Conservation (phyloP, 1,140 invertebrate genomes). For the Calephelis virginiensis region DNA sequence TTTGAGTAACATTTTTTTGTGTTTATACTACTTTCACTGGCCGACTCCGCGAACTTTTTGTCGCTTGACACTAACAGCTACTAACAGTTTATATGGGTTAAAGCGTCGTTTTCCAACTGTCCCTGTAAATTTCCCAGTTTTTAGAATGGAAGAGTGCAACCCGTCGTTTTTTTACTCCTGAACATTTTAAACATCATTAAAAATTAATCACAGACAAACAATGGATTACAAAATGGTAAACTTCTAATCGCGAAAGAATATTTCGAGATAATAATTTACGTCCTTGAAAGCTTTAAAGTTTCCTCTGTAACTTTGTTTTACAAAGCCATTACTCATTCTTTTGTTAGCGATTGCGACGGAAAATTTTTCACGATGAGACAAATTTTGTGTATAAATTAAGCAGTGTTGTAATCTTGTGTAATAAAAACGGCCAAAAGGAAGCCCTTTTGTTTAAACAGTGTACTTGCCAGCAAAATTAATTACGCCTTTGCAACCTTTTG, state of each 20-base stretch:
- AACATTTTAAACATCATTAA: not conserved
- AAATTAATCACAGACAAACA: slow-evolving; percentile 7
- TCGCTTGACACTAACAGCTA: too few species aligned
- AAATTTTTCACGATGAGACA: slow-evolving; percentile 76
- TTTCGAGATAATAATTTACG: slow-evolving; percentile 67
- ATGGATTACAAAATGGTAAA: slow-evolving; percentile 25
- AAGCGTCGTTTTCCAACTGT: too few species aligned
- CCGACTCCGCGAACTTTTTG: too few species aligned
- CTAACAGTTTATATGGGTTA: too few species aligned
- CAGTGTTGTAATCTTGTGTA: slow-evolving; percentile 68
- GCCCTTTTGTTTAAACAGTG: slow-evolving; percentile 49
- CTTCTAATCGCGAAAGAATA: slow-evolving; percentile 46
- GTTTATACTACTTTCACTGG: too few species aligned
- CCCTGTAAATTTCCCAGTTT: too few species aligned
- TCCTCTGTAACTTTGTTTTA: slow-evolving; percentile 71
- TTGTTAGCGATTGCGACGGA: slow-evolving; percentile 71
- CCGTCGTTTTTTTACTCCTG: too few species aligned
- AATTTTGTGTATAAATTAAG: slow-evolving; percentile 77
- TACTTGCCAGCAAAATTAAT: slow-evolving; percentile 47
- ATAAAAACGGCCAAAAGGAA: slow-evolving; percentile 52
- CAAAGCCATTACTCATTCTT: slow-evolving; percentile 73
- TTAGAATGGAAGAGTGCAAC: too few species aligned
- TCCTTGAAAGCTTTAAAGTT: slow-evolving; percentile 70
- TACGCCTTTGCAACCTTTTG: slow-evolving; percentile 30
- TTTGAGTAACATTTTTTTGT: too few species aligned